Base-by-base conservation (phyloP, 2,797 vertebrate species). In the Hippocampus kuda region DNA sequence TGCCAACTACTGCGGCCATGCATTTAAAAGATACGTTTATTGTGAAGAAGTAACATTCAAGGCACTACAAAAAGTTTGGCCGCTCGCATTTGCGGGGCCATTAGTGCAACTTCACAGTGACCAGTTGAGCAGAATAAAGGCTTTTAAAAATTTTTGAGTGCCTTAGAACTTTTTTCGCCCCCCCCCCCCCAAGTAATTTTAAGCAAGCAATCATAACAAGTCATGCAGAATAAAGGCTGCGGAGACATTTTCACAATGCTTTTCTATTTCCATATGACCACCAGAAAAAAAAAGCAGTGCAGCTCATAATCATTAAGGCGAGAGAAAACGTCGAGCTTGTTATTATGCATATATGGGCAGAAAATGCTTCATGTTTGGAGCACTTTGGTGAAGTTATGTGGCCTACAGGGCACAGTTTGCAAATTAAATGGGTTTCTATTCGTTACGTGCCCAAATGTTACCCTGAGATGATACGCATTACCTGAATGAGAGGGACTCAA, bases 211-310 rank as follows among this genome's bases (percentile, higher is more conserved):
- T 83, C 76, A 81, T 77, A 75, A 83, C 71, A 70, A 75, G 68
- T 73, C 82, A 79, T 77, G 83, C 77, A 83, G 77, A 82, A 86
- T 81, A 83, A 80, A 79, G 77, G 72, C 76, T 77, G 82, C 54
- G 54, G 75, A 84, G 70, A 81, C 34, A 3, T 75, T 77, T 80
- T 77, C 46, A 8, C 63, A 77, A 68, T 72, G 72, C 72, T 68
- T 77, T 83, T 72, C 51, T 70, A 27, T 81, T 78, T 61, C 67
- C 75, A 81, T 74, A 79, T 76, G 74, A 76, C 74, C 62, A 81
- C 68, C 73, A 69, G 54, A 54, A 56, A 67, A 54, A 56, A 67
- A 72, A 75, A 60, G 41, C 60, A 65, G 7, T 65, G 24, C 71
- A 76, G 65, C 70, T 72, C 42, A 71, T 41, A 61, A 65, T 77